Evolutionary conservation across 2,888 invertebrate genomes (phyloP).

Genomic region (Hyalella azteca): DNA sequence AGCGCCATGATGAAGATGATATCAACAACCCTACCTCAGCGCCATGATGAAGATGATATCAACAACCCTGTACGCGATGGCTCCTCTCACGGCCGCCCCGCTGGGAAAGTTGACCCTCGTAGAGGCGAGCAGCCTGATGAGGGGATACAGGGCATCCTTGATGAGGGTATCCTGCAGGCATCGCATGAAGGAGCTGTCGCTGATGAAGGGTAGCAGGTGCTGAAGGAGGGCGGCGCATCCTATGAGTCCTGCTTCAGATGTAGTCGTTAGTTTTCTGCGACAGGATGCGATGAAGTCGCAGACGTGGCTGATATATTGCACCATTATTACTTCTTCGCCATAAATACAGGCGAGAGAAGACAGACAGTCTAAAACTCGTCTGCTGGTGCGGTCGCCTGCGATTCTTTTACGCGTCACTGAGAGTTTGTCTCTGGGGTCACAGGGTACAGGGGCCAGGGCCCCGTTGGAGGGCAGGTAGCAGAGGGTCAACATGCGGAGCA

Average conservation of each 20-base stretch:
- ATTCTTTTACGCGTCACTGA: conserved; percentile 63
- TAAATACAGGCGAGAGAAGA: conserved; percentile 85
- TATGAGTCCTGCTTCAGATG: conserved; percentile 86
- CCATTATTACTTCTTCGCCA: conserved; percentile 84
- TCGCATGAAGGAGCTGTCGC: conserved; percentile 82
- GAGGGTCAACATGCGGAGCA: conserved; percentile 89
- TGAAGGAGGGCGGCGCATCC: conserved; percentile 82
- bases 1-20: neutral
- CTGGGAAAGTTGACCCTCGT: conserved; percentile 81
- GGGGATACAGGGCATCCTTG: conserved; percentile 76
- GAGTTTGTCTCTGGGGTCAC: conserved; percentile 41
- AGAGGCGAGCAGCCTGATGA: conserved; percentile 80
- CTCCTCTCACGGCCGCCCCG: conserved; percentile 75
- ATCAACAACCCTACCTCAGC: conserved; percentile 56
- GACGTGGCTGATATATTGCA: conserved; percentile 90
- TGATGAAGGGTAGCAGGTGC: conserved; percentile 79
- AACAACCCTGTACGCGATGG: conserved; percentile 80
- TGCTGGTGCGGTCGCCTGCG: conserved; percentile 80
- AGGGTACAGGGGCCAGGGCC: conserved; percentile 45
- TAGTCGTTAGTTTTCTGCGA: conserved; percentile 76
- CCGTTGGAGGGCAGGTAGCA: conserved; percentile 76
- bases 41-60: conserved; percentile 77
- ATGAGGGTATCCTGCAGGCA: conserved; percentile 78
- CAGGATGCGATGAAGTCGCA: conserved; percentile 83
- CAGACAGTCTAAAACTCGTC: conserved; percentile 88